Evolutionary conservation across 1,140 invertebrate genomes (phyloP), one percentile per base, ranked within the genome.

Genomic region (Anastrepha obliqua): DNA sequence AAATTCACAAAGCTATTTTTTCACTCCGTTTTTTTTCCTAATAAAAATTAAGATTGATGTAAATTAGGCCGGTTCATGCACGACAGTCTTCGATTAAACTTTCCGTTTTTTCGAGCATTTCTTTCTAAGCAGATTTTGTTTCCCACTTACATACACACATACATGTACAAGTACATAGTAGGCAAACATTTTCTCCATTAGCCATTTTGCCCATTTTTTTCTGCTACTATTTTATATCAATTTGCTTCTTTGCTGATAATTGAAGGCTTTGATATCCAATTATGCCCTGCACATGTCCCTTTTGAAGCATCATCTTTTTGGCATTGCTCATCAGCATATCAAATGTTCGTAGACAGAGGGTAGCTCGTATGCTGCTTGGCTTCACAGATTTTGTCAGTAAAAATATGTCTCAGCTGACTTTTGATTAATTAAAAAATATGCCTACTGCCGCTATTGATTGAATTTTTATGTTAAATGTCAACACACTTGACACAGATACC

Each of bases 391-490:
- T 55, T 55, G 6, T 55, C 51, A 55, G 6, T 55, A 11, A 81
- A 55, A 47, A 9, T 81, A n/a, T 3, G n/a, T 17, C 17, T 51
- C 2, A 47, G 6, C 64, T 29, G 15, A 44, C 67, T 81, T 74
- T 81, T 81, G 74, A 55, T 81, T 81, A 81, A 81, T 81, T 81
- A 81, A 81, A 81, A 81, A 81, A 81, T 81, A 81, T 81, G 74
- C 74, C 74, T 81, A 39, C 8, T 67, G 74, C 9, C 74, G 47
- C 20, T 4, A 29, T 81, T 20, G 74, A 81, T 81, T 81, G 74
- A 81, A 13, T 55, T 81, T 81, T 13, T 81, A 51, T 81, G 74
- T 81, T 58, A 58, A 55, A 81, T 81, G 74, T 81, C 74, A 81
- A 55, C 74, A 15, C 74, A 81, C 74, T 81, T 81, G 74, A 81